Conservation (phyloP, 2,888 invertebrate species). For the Mimumesa dahlbomi region DNA sequence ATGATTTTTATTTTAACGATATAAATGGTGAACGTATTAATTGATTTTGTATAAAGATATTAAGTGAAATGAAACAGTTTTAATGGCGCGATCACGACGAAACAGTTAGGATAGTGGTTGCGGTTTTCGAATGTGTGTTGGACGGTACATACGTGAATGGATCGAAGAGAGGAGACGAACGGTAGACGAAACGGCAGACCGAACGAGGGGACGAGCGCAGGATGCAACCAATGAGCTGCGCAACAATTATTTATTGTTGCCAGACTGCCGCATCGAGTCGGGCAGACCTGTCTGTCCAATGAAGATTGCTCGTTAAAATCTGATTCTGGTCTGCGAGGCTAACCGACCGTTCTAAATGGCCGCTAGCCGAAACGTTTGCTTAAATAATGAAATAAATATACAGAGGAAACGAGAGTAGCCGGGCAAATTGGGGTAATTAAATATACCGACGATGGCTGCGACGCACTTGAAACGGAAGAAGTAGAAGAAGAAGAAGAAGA, state of each 20-base stretch:
- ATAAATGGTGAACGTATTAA: no score
- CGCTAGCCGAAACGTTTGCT: conserved; percentile 30
- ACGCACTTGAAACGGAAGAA: no score
- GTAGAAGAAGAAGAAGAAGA: no score
- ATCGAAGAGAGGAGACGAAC: conserved; percentile 67
- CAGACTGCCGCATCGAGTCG: conserved; percentile 65
- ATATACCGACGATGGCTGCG: no score
- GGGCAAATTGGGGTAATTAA: no score
- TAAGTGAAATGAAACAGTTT: no score
- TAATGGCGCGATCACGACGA: no score
- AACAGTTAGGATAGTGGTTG: no score
- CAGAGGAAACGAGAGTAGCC: no score
- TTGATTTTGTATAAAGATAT: no score
- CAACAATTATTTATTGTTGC: conserved; percentile 79
- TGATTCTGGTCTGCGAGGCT: conserved; percentile 21
- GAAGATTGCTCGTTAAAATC: conserved; percentile 64
- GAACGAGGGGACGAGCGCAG: conserved; percentile 75
- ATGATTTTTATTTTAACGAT: no score
- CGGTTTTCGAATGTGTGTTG: background rate
- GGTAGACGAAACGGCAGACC: conserved; percentile 71
- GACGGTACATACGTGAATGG: conserved; percentile 17
- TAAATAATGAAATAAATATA: background rate
- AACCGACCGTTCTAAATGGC: conserved; percentile 28
- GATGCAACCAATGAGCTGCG: conserved; percentile 78
- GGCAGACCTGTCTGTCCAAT: conserved; percentile 65